Percentiles rank a stretch among this genome's conserved stretches.
Conservation (phyloP, 2,113 vertebrate species). For the Eclectus roratus region DNA sequence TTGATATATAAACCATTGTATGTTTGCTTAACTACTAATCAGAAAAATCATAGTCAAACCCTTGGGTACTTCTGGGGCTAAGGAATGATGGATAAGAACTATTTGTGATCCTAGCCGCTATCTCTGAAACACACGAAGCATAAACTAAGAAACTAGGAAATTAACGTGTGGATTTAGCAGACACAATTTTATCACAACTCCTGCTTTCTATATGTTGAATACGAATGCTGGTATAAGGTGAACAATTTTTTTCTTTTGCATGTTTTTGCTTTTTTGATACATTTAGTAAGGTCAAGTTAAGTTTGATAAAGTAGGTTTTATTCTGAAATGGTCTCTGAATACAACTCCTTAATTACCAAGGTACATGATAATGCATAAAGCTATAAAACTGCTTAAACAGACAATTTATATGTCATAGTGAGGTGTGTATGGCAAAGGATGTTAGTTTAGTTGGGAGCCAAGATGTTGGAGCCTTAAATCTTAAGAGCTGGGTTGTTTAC, state of each 20-base stretch:
- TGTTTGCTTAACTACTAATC: conserved; percentile 41
- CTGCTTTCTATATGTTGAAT: conserved; percentile 32
- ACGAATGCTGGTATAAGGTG: conserved; percentile 40
- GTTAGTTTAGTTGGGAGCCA: conserved; percentile 74
- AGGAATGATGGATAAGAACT: conserved; percentile 8
- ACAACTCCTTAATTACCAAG: conserved; percentile 69
- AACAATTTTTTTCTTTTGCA: conserved; percentile 45
- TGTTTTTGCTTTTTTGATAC: conserved; percentile 64
- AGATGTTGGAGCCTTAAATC: conserved; percentile 70
- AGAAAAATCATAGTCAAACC: conserved; percentile 24
- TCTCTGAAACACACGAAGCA: not conserved
- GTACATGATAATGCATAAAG: conserved; percentile 66
- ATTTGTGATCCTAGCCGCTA: not conserved
- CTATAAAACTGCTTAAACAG: conserved; percentile 71
- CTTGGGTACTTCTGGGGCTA: not conserved
- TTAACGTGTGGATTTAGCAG: conserved; percentile 48
- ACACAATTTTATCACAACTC: conserved; percentile 15
- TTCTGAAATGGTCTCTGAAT: conserved; percentile 70
- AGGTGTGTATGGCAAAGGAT: conserved; percentile 69
- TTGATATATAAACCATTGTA: conserved; percentile 23
- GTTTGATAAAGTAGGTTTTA: conserved; percentile 72
- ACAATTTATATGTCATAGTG: conserved; percentile 69
- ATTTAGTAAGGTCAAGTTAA: conserved; percentile 71
- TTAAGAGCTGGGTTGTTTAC: conserved; percentile 33
- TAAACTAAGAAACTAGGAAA: conserved; percentile 29